These are phyloP conservation scores for Anniella stebbinsi DNA, from an alignment of 2,797 vertebrate genomes.

Conservation along the genomic window DNA sequence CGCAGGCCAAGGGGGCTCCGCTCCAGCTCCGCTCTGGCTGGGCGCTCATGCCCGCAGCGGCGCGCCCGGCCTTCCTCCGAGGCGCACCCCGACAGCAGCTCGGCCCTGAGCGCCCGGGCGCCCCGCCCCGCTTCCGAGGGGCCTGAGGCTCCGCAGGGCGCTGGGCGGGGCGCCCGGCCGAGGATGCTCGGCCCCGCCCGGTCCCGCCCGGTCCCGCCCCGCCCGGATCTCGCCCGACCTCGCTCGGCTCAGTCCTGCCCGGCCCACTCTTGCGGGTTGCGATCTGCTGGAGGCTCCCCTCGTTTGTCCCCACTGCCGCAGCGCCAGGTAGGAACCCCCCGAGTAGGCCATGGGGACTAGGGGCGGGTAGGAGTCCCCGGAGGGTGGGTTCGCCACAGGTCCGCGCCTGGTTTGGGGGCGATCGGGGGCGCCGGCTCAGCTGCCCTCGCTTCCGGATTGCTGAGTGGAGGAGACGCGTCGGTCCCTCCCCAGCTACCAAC, in stretches of 20 bases:
- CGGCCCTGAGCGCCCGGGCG: neutral
- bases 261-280: neutral
- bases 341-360: neutral
- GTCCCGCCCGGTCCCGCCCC: neutral
- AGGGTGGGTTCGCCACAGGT: neutral
- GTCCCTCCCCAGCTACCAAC: too few species aligned
- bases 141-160: neutral
- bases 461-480: too few species aligned
- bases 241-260: neutral
- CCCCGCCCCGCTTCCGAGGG: neutral
- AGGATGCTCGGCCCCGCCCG: neutral
- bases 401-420: neutral
- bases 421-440: neutral
- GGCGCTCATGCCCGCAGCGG: too few species aligned
- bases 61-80: too few species aligned
- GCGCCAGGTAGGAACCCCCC: constrained; percentile 52
- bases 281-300: neutral
- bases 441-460: too few species aligned
- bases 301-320: neutral
- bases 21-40: too few species aligned
- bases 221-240: neutral
- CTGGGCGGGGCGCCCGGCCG: neutral
- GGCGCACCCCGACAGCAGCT: neutral
- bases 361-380: neutral
- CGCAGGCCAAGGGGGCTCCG: too few species aligned